Evolutionary conservation across 2,888 invertebrate species (phyloP), one percentile per base, ranked within the genome.

Genomic region (Diabrotica balteata): DNA sequence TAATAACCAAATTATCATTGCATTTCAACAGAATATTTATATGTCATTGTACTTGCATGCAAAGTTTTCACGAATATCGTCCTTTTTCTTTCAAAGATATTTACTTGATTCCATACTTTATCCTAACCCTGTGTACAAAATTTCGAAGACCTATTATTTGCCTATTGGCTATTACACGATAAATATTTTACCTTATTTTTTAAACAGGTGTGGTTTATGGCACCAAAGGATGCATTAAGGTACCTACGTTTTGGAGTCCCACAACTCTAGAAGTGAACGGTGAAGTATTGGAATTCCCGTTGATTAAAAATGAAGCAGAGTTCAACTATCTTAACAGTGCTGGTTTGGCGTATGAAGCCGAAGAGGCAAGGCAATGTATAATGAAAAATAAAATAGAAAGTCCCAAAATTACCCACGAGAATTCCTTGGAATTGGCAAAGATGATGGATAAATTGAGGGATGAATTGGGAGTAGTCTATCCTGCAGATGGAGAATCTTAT

Each of bases 341-440:
- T 11, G 93, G 92, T 2, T 85, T 95, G 58, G 86, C 88, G 70
- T 94, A 92, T 80, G 90, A 95, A 84, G 94, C 94, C 49, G 88
- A 89, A 73, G 93, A 93, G 82, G 93, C 90, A 60, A 88, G 92
- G 76, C 86, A 88, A 70, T 93, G 93, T 77, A 87, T 95, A 50
- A 84, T 86, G 69, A 83, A 87, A 83, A 90, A 90, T 90, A 83
- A 90, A 73, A 80, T 88, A 66, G 93, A 94, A 83, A 91, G 93
- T 79, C 87, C 89, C 0, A 87, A 86, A 75, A 87, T 94, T 78
- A 86, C 86, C 60, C 89, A 91, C 73, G 87, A 88, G 58, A 90
- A 93, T 72, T 91, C 90, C 53, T 82, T 93, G 64, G 83, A 90
- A 9, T 83, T 94, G 70, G 90, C 93, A 0, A 88, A 90, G 77